Percentiles rank a stretch among this genome's conserved stretches.
These are phyloP conservation scores for Oedothorax gibbosus DNA, from an alignment of 1,140 invertebrate species.

Conservation along the genomic window DNA sequence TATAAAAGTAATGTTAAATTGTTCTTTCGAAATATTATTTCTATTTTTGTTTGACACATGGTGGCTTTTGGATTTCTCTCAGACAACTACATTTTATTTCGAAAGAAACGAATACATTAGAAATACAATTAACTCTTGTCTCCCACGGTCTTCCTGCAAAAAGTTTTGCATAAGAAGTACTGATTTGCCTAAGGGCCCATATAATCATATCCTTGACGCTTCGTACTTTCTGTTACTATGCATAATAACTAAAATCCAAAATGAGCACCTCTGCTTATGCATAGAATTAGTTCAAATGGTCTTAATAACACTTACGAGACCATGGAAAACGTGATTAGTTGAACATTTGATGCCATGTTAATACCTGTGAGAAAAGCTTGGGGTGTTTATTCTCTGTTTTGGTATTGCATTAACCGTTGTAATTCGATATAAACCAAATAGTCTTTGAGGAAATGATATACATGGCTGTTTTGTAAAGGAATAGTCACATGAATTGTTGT, in stretches of 20 bases:
- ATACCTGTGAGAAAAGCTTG: not conserved
- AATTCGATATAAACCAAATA: constrained; percentile 10
- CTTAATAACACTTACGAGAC: constrained; percentile 20
- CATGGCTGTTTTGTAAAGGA: too few species aligned
- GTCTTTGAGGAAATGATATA: too few species aligned
- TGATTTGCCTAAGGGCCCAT: not conserved
- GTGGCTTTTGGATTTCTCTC: too few species aligned
- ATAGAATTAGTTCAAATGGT: constrained; percentile 13
- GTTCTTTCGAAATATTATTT: too few species aligned
- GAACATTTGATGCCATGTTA: constrained; percentile 39
- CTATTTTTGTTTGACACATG: too few species aligned
- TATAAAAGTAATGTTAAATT: too few species aligned
- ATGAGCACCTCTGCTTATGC: constrained; percentile 8
- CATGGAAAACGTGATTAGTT: constrained; percentile 16
- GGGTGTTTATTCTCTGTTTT: constrained; percentile 3
- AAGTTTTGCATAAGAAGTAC: not conserved
- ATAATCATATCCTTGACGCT: constrained; percentile 15
- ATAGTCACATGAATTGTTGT: too few species aligned
- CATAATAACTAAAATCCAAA: constrained; percentile 12
- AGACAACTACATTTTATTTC: too few species aligned
- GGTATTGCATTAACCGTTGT: constrained; percentile 1
- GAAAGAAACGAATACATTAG: too few species aligned
- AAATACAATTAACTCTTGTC: constrained; percentile 7
- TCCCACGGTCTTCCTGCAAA: not conserved
- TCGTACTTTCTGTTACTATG: constrained; percentile 14